Evolutionary conservation across 2,888 invertebrate species (phyloP).

Genomic region (Coelopa pilipes): DNA sequence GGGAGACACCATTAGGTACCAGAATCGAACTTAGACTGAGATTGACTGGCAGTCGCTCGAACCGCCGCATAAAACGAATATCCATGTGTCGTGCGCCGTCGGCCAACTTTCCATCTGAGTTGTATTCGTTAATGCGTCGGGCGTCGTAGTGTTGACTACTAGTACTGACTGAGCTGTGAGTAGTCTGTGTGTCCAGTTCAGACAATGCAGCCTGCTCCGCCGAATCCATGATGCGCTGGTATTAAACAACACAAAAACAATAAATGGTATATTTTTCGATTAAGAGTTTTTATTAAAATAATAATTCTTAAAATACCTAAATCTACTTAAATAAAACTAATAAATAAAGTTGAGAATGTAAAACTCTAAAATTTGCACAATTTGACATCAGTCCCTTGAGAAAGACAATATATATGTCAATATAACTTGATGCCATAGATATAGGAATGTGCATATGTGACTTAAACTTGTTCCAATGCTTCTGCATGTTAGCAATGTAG

Average conservation of each 20-base stretch:
- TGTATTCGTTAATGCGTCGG: conserved; percentile 82
- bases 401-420: too few species aligned
- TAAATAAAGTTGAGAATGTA: too few species aligned
- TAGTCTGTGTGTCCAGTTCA: conserved; percentile 68
- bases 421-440: too few species aligned
- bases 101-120: conserved; percentile 78
- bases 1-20: conserved; percentile 73
- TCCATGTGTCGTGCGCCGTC: conserved; percentile 78
- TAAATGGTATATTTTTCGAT: too few species aligned
- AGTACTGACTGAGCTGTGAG: conserved; percentile 66
- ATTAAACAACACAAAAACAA: conserved; percentile 40
- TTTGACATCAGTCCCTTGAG: too few species aligned
- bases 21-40: conserved; percentile 88
- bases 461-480: too few species aligned
- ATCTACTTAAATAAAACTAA: background rate
- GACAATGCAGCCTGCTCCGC: conserved; percentile 88
- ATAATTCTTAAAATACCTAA: background rate
- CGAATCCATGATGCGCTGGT: conserved; percentile 89
- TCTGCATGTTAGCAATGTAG: too few species aligned
- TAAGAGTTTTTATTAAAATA: background rate
- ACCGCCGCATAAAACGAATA: conserved; percentile 82
- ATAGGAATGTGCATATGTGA: too few species aligned
- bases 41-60: conserved; percentile 87
- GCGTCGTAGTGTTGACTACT: conserved; percentile 80
- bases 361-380: too few species aligned